phyloP scores from a whole-genome alignment of 2,888 invertebrate genomes.

The Acleris cristana region DNA sequence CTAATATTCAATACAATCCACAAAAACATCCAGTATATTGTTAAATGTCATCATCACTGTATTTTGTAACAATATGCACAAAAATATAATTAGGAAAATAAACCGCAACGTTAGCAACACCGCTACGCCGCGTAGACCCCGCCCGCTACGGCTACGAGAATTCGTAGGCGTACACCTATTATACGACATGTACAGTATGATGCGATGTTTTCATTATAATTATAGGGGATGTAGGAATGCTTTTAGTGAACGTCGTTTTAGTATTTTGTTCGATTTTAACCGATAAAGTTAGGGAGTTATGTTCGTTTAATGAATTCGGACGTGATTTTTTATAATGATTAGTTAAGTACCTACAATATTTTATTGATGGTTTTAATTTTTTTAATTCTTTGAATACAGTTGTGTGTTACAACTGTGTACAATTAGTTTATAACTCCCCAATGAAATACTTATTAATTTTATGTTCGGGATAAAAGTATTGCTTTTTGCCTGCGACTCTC shows the following conservation, averaged over 20 bases:
- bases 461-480: no score
- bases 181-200: constrained; percentile 38
- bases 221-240: constrained; percentile 34
- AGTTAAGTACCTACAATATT: no score
- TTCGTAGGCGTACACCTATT: constrained; percentile 43
- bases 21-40: no score
- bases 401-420: no score
- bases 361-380: no score
- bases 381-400: no score
- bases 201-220: constrained; percentile 43
- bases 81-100: neutral
- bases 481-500: no score
- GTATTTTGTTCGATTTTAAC: constrained; percentile 19
- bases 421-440: no score
- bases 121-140: constrained; percentile 62
- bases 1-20: no score
- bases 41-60: neutral
- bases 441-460: no score
- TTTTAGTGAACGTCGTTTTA: constrained; percentile 21
- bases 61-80: neutral
- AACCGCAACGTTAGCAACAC: constrained; percentile 53
- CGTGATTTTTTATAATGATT: no score
- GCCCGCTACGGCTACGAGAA: constrained; percentile 58
- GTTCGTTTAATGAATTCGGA: no score
- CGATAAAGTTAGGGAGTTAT: neutral